phyloP scores from a whole-genome alignment of 2,888 invertebrate species.

The Drosophila birchii region DNA sequence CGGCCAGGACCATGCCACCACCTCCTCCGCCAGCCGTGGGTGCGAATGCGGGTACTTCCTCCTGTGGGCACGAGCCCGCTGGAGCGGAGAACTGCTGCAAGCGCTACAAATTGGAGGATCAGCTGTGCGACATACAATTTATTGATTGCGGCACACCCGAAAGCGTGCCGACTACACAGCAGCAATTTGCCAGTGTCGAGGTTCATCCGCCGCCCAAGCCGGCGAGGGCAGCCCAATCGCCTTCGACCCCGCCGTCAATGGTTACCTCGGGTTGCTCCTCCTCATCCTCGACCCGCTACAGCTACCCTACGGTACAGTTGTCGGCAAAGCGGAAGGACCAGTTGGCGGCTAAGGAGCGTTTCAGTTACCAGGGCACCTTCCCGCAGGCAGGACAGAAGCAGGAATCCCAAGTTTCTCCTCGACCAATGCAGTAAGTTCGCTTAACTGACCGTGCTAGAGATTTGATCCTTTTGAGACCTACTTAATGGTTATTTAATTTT shows the following conservation, averaged over 20 bases:
- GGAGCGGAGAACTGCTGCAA: conserved; percentile 87
- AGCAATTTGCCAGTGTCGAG: conserved; percentile 84
- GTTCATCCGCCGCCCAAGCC: conserved; percentile 84
- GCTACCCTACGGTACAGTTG: conserved; percentile 84
- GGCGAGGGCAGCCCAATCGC: conserved; percentile 51
- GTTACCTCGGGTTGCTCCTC: conserved; percentile 57
- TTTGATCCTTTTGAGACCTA: too few species aligned
- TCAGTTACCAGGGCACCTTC: conserved; percentile 84
- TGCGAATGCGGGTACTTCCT: background rate
- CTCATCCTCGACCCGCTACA: conserved; percentile 69
- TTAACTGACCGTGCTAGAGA: background rate
- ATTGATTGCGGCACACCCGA: conserved; percentile 92
- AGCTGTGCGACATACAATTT: conserved; percentile 91
- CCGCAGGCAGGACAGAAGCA: conserved; percentile 45
- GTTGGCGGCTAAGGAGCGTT: conserved; percentile 82
- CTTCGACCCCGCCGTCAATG: conserved; percentile 31
- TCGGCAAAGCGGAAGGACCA: conserved; percentile 84
- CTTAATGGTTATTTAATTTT: background rate
- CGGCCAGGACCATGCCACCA: conserved; percentile 62
- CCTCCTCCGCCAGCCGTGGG: conserved; percentile 46
- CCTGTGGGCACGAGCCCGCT: conserved; percentile 75
- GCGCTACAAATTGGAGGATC: conserved; percentile 90
- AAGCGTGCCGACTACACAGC: conserved; percentile 84
- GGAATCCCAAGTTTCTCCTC: conserved; percentile 18
- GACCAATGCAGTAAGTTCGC: conserved; percentile 34